A percentile compares a stretch with the other conserved stretches of the same genome.
Evolutionary conservation across 2,113 vertebrate genomes (phyloP).

Genomic region (Motacilla alba): DNA sequence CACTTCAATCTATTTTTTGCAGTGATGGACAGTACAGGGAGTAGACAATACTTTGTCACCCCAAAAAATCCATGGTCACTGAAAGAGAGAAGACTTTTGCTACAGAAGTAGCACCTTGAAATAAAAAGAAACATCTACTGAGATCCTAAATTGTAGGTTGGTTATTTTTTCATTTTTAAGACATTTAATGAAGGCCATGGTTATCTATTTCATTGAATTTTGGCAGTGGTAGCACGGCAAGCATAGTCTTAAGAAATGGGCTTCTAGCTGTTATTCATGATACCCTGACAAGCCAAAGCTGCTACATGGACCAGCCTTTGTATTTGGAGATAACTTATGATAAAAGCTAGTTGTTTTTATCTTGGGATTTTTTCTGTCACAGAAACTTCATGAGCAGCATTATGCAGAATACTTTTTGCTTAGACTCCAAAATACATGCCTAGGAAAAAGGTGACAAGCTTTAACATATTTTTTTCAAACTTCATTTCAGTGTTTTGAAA

Average conservation of each 20-base stretch:
- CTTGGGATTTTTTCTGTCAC: background rate
- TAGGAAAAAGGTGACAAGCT: background rate
- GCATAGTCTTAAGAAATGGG: background rate
- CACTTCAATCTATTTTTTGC: conserved; percentile 32
- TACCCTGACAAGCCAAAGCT: background rate
- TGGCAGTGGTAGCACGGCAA: background rate
- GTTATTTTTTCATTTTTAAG: background rate
- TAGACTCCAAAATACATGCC: background rate
- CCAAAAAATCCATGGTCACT: background rate
- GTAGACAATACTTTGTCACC: background rate
- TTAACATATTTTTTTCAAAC: background rate
- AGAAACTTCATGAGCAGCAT: background rate
- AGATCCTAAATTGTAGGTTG: background rate
- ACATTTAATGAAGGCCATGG: background rate
- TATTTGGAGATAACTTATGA: background rate
- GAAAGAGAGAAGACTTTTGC: background rate
- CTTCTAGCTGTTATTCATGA: background rate
- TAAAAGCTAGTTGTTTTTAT: background rate
- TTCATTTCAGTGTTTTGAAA: background rate
- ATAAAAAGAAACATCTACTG: background rate
- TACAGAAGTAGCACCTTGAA: background rate
- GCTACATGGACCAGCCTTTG: background rate
- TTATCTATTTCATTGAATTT: background rate
- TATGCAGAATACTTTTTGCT: background rate
- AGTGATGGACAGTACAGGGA: background rate